A percentile compares a stretch with the other conserved stretches of the same genome.
Conservation (phyloP, 2,888 invertebrate species). For the Thumatha senex region DNA sequence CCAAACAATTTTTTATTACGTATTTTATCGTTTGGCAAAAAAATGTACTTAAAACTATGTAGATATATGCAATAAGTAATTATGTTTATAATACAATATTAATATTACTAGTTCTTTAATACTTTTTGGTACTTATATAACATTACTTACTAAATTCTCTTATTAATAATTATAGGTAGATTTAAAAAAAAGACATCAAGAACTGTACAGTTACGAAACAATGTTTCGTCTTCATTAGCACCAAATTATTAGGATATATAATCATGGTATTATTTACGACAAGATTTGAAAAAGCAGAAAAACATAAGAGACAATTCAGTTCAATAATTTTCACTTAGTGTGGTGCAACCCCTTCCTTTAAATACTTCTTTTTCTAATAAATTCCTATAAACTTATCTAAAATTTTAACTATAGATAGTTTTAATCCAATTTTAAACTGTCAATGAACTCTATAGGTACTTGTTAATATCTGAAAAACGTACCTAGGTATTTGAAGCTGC, state of each 20-base stretch:
- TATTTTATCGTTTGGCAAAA: constrained; percentile 77
- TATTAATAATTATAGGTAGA: constrained; percentile 12
- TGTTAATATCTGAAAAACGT: too few relatives aligned
- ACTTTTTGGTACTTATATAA: constrained; percentile 78
- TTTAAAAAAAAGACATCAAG: constrained; percentile 25
- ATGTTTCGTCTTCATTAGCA: constrained; percentile 57
- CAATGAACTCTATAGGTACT: too few relatives aligned
- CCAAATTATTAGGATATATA: constrained; percentile 68
- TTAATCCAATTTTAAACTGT: too few relatives aligned
- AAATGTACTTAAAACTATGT: too few relatives aligned
- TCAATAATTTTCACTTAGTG: too few relatives aligned
- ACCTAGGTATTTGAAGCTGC: too few relatives aligned
- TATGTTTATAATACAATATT: constrained; percentile 52
- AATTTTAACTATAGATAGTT: too few relatives aligned
- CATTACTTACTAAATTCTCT: constrained; percentile 43
- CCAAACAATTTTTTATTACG: constrained; percentile 54
- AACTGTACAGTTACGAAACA: constrained; percentile 41
- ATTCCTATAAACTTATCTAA: too few relatives aligned
- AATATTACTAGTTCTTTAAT: constrained; percentile 61
- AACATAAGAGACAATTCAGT: too few relatives aligned
- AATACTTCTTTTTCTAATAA: too few relatives aligned
- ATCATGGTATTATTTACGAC: constrained; percentile 28
- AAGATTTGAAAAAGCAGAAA: constrained; percentile 6
- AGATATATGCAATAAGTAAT: constrained; percentile 8
- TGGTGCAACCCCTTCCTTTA: too few relatives aligned